Evolutionary conservation across 1,140 invertebrate species (phyloP).

Genomic region (Rhopalosiphum padi): DNA sequence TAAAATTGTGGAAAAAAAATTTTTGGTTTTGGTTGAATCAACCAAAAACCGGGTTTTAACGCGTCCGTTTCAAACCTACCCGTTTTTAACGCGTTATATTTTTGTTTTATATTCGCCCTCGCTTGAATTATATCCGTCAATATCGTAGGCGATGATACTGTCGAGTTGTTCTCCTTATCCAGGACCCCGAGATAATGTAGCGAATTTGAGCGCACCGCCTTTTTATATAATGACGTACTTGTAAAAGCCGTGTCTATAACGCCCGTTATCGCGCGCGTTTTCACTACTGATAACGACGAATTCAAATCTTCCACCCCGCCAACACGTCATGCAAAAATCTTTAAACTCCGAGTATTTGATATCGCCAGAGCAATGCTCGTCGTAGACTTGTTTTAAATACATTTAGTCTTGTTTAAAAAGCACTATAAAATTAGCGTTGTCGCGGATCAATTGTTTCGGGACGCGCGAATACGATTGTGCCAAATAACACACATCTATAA

Average conservation of each 20-base stretch:
- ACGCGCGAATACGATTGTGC: too few relatives aligned
- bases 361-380: neutral
- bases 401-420: neutral
- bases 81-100: too few relatives aligned
- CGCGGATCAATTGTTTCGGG: too few relatives aligned
- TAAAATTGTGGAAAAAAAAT: too few relatives aligned
- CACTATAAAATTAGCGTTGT: too few relatives aligned
- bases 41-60: too few relatives aligned
- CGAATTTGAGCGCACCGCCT: neutral
- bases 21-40: too few relatives aligned
- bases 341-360: neutral
- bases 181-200: neutral
- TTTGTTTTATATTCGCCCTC: too few relatives aligned
- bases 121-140: neutral
- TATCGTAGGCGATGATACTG: too few relatives aligned
- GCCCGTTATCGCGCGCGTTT: neutral
- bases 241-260: neutral
- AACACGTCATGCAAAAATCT: neutral
- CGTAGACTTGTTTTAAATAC: conserved; percentile 5
- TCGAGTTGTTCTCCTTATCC: neutral
- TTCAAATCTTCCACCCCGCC: neutral
- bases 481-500: too few relatives aligned
- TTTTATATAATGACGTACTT: neutral
- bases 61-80: too few relatives aligned
- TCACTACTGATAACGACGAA: neutral